Conservation (phyloP, 2,797 vertebrate genomes). For the Loriculus beryllinus region DNA sequence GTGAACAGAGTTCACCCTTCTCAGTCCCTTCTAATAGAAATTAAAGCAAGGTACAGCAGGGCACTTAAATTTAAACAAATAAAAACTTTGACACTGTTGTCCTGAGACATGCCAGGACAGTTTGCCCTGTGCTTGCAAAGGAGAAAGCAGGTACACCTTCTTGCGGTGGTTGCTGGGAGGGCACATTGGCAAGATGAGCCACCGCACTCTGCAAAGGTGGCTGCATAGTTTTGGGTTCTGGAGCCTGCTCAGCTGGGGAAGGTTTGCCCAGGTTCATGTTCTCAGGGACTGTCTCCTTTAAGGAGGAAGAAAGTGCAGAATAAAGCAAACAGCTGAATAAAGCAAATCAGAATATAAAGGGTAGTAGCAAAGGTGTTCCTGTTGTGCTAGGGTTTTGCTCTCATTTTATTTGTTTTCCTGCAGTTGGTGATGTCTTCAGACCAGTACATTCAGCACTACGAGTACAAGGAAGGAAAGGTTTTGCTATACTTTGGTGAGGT, state of each 20-base stretch:
- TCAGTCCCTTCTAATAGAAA: background rate
- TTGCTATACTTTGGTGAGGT: slow-evolving; percentile 75
- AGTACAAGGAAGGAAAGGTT: slow-evolving; percentile 71
- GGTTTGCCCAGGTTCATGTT: background rate
- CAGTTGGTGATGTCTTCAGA: slow-evolving; percentile 71
- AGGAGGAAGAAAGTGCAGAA: background rate
- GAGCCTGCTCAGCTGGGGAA: rapidly evolving
- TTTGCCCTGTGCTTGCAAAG: background rate
- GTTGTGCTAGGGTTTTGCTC: background rate
- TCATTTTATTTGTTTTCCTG: background rate
- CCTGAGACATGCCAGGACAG: rapidly evolving
- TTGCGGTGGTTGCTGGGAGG: background rate
- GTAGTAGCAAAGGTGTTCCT: background rate
- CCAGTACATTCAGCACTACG: slow-evolving; percentile 73
- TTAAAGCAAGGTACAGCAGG: background rate
- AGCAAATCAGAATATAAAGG: background rate
- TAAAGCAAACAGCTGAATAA: background rate
- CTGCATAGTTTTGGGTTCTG: background rate
- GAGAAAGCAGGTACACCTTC: background rate
- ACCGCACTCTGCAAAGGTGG: background rate
- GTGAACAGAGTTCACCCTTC: background rate
- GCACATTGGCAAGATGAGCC: background rate
- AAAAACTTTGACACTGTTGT: no score
- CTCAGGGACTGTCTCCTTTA: background rate
- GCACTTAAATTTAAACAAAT: no score